A percentile compares a stretch with the other conserved stretches of the same genome.
These are phyloP conservation scores for Agrypnus murinus DNA, from an alignment of 2,888 invertebrate species.

Conservation along the genomic window DNA sequence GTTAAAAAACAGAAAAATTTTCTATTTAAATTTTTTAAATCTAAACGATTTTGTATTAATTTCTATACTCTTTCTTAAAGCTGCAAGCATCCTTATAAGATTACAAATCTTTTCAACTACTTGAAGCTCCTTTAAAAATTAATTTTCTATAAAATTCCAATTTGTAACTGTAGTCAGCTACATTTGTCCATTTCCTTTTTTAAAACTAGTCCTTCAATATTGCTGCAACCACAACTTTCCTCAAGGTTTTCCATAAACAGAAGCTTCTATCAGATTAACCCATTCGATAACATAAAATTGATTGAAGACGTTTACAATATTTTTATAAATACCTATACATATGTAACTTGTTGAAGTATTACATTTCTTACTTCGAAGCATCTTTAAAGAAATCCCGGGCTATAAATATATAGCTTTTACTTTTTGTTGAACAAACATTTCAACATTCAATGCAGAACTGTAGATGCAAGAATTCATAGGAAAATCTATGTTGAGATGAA, in stretches of 20 bases:
- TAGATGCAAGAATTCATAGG: slow-evolving; percentile 15
- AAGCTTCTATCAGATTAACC: slow-evolving; percentile 5
- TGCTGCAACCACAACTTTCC: no score
- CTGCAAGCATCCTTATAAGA: no score
- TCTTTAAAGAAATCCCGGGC: slow-evolving; percentile 15
- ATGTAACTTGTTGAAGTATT: slow-evolving; percentile 5
- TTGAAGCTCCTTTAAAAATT: no score
- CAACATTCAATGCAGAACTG: slow-evolving; percentile 5
- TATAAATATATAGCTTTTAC: slow-evolving; percentile 25
- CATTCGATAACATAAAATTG: slow-evolving; percentile 14
- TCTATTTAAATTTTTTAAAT: no score
- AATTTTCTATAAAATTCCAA: no score
- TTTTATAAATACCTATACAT: slow-evolving; percentile 1
- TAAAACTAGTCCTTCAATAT: no score
- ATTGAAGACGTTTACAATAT: background rate
- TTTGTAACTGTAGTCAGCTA: no score
- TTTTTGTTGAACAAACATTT: slow-evolving; percentile 18
- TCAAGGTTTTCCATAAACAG: slow-evolving; percentile 6
- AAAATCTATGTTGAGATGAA: background rate
- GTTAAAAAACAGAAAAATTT: no score
- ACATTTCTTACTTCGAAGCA: slow-evolving; percentile 15
- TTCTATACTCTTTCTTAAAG: no score
- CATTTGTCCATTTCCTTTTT: no score
- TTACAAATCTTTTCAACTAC: no score
- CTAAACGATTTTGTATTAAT: no score